Evolutionary conservation across 2,888 invertebrate species (phyloP), one percentile per base, ranked within the genome.

Genomic region (Julus scandinavius): DNA sequence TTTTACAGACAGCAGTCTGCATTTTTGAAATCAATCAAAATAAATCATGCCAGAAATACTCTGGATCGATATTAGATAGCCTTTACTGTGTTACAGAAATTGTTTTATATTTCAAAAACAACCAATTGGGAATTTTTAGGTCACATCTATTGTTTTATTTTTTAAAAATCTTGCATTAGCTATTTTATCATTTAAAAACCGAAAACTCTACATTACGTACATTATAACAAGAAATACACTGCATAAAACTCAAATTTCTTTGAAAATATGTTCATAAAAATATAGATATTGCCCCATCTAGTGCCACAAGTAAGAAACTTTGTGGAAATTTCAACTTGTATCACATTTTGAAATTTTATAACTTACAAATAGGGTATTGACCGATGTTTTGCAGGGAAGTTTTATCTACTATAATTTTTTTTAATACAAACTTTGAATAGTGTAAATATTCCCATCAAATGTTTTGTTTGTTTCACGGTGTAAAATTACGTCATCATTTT

Each of bases 11-110:
- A 80, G 80, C 80, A 80, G 80, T 80, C 38, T 80, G 38, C 80
- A 80, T 80, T 80, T 80, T 80, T 38, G 38, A 80, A 80, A 80
- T 80, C 80, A 80, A 80, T 80, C 80, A 80, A 80, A 80, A 80
- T 80, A 80, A 80, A 80, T 80, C 80, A 80, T 80, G 80, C 80
- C 80, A 13, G 80, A 72, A 72, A 72, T 72, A 13, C 38, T 29
- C 80, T 38, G 11, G 80, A 13, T 80, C 80, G 80, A 80, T 80
- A 80, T 9, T 13, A 20, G 80, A 80, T 80, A 72, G 29, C 72
- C 72, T 7, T 20, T 72, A 3, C 9, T 20, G 72, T 29, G 29
- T 80, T 80, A 38, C 54, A 38, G 13, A 80, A 80, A 80, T 38
- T 80, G 54, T 9, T 54, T 54, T 54, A 11, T 80, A 80, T 72